These are phyloP conservation scores for Nomada flava DNA, from an alignment of 2,888 invertebrate genomes.

Conservation along the genomic window DNA sequence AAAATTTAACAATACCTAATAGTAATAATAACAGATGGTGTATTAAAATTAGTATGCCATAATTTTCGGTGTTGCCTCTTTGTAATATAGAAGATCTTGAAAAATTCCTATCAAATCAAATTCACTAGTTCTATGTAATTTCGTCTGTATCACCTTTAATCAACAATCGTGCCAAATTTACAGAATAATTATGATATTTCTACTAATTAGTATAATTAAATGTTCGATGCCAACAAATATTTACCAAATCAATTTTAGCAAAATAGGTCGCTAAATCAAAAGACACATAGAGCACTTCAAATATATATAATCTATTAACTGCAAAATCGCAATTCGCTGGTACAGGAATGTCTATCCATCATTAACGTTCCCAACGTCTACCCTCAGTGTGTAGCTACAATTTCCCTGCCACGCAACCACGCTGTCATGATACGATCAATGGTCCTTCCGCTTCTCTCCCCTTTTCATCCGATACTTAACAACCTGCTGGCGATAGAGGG, in stretches of 20 bases:
- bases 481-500: not conserved
- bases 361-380: too few species aligned
- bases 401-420: not conserved
- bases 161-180: too few species aligned
- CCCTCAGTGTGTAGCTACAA: not conserved
- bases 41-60: not conserved
- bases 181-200: too few species aligned
- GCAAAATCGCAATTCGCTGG: too few species aligned
- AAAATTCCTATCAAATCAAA: conserved; percentile 4
- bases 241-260: not conserved
- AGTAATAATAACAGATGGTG: not conserved
- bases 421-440: not conserved
- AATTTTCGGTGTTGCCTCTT: conserved; percentile 33
- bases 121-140: conserved; percentile 34
- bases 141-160: conserved; percentile 3
- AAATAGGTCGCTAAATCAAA: too few species aligned
- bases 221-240: not conserved
- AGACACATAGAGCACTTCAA: too few species aligned
- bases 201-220: too few species aligned
- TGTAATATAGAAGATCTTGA: not conserved
- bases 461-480: conserved; percentile 7
- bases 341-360: too few species aligned
- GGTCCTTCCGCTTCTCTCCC: not conserved
- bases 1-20: too few species aligned
- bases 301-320: too few species aligned